phyloP scores from a whole-genome alignment of 2,888 invertebrate genomes.

The Mythimna pallens region DNA sequence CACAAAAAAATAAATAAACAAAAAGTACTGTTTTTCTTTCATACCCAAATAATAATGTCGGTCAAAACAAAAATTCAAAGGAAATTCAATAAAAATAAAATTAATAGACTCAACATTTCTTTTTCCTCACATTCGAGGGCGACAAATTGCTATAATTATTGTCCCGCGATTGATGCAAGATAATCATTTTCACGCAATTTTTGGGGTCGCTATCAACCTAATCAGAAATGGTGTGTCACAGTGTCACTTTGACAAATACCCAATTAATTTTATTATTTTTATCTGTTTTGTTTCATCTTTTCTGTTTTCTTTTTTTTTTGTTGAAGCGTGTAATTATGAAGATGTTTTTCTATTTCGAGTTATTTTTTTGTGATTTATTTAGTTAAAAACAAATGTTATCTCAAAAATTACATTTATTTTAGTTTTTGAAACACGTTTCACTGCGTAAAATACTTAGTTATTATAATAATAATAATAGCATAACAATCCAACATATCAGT shows the following conservation, averaged over 20 bases:
- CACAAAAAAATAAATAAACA: background rate
- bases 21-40: background rate
- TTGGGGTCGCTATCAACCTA: conserved; percentile 75
- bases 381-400: background rate
- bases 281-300: conserved; percentile 66
- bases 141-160: conserved; percentile 86
- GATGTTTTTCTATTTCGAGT: background rate
- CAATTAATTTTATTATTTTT: conserved; percentile 77
- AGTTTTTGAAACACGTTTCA: too few species aligned
- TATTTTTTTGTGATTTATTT: background rate
- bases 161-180: conserved; percentile 72
- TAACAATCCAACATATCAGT: too few species aligned
- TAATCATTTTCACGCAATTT: conserved; percentile 80
- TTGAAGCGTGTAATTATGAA: conserved; percentile 24
- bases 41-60: background rate
- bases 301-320: conserved; percentile 15
- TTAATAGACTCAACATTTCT: conserved; percentile 56
- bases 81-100: conserved; percentile 57
- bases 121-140: conserved; percentile 69
- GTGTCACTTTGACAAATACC: conserved; percentile 79
- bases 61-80: conserved; percentile 31
- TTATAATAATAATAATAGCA: too few species aligned
- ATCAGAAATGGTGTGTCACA: conserved; percentile 77
- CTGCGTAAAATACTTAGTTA: too few species aligned
- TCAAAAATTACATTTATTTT: background rate